Evolutionary conservation across 2,888 invertebrate species (phyloP).

Genomic region (Acleris emargana): DNA sequence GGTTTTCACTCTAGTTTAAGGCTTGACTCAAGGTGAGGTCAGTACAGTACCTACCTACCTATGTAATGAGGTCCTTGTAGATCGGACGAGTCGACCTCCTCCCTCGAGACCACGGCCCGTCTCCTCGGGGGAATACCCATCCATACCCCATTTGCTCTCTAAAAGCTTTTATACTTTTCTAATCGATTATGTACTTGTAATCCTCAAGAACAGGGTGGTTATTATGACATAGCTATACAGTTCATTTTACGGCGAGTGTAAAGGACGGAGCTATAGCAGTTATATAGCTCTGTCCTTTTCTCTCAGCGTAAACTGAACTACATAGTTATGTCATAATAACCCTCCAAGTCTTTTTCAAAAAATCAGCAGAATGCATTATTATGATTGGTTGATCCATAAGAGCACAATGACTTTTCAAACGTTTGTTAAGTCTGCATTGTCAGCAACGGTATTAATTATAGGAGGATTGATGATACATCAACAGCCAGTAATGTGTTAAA

Average conservation of each 20-base stretch:
- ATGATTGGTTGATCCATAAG: neutral
- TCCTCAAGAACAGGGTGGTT: slow-evolving; percentile 47
- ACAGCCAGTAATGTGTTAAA: slow-evolving; percentile 62
- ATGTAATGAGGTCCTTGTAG: slow-evolving; percentile 53
- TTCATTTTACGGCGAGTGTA: too few species aligned
- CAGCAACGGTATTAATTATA: slow-evolving; percentile 47
- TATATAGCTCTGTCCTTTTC: too few species aligned
- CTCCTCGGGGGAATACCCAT: slow-evolving; percentile 54
- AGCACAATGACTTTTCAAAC: slow-evolving; percentile 7
- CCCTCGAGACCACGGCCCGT: slow-evolving; percentile 57
- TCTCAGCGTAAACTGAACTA: too few species aligned
- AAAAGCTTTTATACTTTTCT: slow-evolving; percentile 56
- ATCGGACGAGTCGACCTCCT: slow-evolving; percentile 42
- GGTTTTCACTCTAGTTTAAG: too few species aligned
- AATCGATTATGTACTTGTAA: slow-evolving; percentile 40
- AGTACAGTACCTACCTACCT: too few species aligned
- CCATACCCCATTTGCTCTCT: slow-evolving; percentile 54
- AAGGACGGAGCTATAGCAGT: too few species aligned
- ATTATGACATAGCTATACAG: too few species aligned
- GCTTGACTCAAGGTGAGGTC: too few species aligned
- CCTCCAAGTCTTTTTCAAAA: slow-evolving; percentile 43
- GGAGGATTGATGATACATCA: slow-evolving; percentile 58
- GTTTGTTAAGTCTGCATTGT: slow-evolving; percentile 44
- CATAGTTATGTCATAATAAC: too few species aligned
- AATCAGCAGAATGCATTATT: neutral